Percentiles rank a stretch among this genome's conserved stretches.
These are phyloP conservation scores for Misgurnus anguillicaudatus DNA, from an alignment of 2,113 vertebrate species.

Conservation along the genomic window DNA sequence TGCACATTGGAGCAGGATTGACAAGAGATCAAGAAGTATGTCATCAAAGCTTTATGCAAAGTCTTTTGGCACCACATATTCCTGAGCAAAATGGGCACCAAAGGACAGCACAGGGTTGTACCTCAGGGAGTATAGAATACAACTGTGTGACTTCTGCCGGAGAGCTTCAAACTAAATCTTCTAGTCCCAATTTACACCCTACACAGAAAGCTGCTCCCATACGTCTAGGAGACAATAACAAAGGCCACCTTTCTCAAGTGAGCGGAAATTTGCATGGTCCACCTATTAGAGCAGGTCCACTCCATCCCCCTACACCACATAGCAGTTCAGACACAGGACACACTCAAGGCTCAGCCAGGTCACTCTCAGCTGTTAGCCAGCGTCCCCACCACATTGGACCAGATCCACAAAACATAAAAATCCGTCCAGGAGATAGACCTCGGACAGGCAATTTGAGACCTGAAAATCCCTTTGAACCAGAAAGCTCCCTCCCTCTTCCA, in stretches of 20 bases:
- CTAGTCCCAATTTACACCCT: constrained; percentile 87
- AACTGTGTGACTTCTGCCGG: constrained; percentile 84
- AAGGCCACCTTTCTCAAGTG: constrained; percentile 88
- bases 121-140: constrained; percentile 88
- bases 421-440: constrained; percentile 85
- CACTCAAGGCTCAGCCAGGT: constrained; percentile 76
- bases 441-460: constrained; percentile 86
- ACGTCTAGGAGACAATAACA: constrained; percentile 86
- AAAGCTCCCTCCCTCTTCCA: constrained; percentile 85
- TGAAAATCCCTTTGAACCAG: constrained; percentile 87
- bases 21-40: constrained; percentile 87
- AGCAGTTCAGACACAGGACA: constrained; percentile 85
- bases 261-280: constrained; percentile 87
- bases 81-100: constrained; percentile 90
- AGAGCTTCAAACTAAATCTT: constrained; percentile 90
- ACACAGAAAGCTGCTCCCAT: constrained; percentile 86
- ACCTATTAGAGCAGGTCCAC: constrained; percentile 81
- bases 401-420: constrained; percentile 82
- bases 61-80: constrained; percentile 87
- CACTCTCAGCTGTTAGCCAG: constrained; percentile 82
- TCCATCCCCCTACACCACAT: constrained; percentile 83
- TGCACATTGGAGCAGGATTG: constrained; percentile 78
- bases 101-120: constrained; percentile 84
- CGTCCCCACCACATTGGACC: constrained; percentile 86
- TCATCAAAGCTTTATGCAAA: constrained; percentile 97